Conservation (phyloP, 1,140 invertebrate genomes). For the Drosophila arizonae region DNA sequence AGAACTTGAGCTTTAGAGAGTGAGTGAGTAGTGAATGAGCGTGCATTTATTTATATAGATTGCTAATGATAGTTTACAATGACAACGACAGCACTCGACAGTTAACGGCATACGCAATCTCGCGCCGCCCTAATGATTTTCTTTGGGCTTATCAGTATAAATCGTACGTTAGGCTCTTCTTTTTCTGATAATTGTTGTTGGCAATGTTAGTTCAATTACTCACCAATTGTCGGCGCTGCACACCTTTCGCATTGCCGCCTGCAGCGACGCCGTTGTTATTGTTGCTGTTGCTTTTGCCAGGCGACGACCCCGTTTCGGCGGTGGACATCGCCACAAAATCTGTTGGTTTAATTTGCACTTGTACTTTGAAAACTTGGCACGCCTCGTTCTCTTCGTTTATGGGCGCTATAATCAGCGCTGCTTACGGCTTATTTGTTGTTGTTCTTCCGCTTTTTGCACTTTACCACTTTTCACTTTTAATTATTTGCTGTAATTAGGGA, state of each 20-base stretch:
- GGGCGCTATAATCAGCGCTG: constrained; percentile 28
- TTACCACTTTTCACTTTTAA: constrained; percentile 44
- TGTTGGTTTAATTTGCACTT: constrained; percentile 48
- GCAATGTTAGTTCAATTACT: constrained; percentile 48
- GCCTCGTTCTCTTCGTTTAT: constrained; percentile 10
- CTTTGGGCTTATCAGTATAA: constrained; percentile 31
- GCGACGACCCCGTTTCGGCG: constrained; percentile 82
- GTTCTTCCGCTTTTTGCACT: constrained; percentile 20
- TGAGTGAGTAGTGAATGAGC: constrained; percentile 33
- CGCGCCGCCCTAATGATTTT: constrained; percentile 3
- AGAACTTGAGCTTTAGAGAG: constrained; percentile 38
- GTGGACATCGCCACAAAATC: constrained; percentile 76
- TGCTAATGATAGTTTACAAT: constrained; percentile 70
- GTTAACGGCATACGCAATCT: constrained; percentile 7
- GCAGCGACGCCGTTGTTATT: constrained; percentile 45
- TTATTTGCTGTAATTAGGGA: constrained; percentile 50
- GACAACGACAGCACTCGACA: constrained; percentile 41
- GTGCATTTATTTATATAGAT: constrained; percentile 73
- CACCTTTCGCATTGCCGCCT: constrained; percentile 68
- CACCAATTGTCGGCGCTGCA: constrained; percentile 81
- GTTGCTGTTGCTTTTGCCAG: constrained; percentile 76
- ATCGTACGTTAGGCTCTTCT: not conserved
- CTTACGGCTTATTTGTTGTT: constrained; percentile 12
- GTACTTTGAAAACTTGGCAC: constrained; percentile 24
- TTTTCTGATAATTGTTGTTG: not conserved